Evolutionary conservation across 2,888 invertebrate genomes (phyloP), one percentile per base, ranked within the genome.

Genomic region (Cataglyphis cursor): DNA sequence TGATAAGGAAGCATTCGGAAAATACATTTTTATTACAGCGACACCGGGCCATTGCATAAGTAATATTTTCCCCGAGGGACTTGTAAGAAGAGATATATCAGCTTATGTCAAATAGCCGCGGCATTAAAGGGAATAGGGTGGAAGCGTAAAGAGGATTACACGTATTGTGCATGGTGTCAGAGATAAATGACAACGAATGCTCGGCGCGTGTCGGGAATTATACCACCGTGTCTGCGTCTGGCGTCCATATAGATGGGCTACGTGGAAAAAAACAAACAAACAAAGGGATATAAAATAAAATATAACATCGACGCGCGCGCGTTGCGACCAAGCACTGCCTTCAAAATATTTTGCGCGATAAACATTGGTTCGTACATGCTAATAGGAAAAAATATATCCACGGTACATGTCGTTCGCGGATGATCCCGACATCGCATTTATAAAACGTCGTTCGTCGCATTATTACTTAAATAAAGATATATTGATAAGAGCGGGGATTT

Each of bases 151-250:
- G 89, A 85, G 89, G 89, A 90, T 90, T 88, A 89, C 84, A 81
- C 86, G 89, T 86, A 89, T 89, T 89, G 88, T 89, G 90, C 85
- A 88, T 78, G 80, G 65, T 87, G 88, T 90, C 88, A 90, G 86
- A 90, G 89, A 89, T 89, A 90, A 88, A 89, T 87, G 88, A 88
- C 90, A 88, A 89, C 88, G 88, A 89, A 89, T 85, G 89, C 80
- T 85, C 82, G 87, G 73, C 82, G 85, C 89, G 89, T 86, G 89
- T 87, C 82, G 87, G 35, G 85, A 83, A 89, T 89, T 70, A 84
- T 89, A 86, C 65, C 24, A 51, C 86, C 82, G 78, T 62, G 66
- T 89, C 86, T 87, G 87, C 78, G 80, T 70, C 78, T 84, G 88
- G 84, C 88, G 74, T 86, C 78, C 81, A 48, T 83, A 83, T 68